Evolutionary conservation across 2,888 invertebrate species (phyloP).

Genomic region (Sminthurinus aureus): DNA sequence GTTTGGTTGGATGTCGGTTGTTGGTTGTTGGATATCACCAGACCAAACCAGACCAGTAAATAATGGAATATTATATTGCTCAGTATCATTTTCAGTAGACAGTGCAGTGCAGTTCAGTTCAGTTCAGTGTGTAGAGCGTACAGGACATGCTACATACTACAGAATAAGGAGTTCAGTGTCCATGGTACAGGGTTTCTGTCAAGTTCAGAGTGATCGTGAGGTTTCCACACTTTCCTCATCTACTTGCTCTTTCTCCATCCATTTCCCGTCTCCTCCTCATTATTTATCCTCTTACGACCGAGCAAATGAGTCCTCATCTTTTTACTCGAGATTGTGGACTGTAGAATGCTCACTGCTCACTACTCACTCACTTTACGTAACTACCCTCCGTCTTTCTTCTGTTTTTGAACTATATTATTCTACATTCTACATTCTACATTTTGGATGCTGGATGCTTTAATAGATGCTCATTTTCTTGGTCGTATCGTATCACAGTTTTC

Average conservation of each 20-base stretch:
- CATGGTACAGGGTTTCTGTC: slow-evolving; percentile 9
- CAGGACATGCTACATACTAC: too few species aligned
- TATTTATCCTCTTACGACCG: slow-evolving; percentile 24
- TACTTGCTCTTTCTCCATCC: not conserved
- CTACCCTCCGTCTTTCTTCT: not conserved
- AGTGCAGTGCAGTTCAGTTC: not conserved
- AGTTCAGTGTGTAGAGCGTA: not conserved
- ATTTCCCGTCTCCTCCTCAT: not conserved
- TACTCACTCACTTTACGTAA: not conserved
- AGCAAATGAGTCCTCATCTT: slow-evolving; percentile 20
- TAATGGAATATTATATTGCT: too few species aligned
- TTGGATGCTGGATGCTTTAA: too few species aligned
- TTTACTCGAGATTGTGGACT: not conserved
- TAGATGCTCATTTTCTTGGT: not conserved
- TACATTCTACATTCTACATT: too few species aligned
- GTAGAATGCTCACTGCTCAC: not conserved
- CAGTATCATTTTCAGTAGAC: not conserved
- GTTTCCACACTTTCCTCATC: slow-evolving; percentile 11
- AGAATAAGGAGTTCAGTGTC: too few species aligned
- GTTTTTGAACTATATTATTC: not conserved
- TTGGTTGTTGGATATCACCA: too few species aligned
- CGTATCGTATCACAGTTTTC: not conserved
- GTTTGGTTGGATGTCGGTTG: too few species aligned
- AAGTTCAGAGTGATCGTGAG: slow-evolving; percentile 18
- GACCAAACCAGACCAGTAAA: too few species aligned